Conservation (phyloP, 2,888 invertebrate genomes). For the Tetragonula carbonaria region DNA sequence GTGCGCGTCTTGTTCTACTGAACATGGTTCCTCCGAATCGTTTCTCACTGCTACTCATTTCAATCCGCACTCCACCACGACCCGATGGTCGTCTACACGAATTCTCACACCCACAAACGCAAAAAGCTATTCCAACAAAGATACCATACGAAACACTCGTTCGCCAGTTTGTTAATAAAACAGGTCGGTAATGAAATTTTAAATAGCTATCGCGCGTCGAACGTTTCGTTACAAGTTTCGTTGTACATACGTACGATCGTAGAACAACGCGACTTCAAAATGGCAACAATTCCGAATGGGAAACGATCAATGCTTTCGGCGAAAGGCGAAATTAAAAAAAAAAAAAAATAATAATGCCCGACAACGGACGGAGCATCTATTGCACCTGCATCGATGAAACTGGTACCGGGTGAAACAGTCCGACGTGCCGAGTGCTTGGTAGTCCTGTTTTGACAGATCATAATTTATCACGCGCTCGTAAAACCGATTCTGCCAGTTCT, state of each 20-base stretch:
- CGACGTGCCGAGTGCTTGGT: conserved; percentile 72
- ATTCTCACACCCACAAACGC: background rate
- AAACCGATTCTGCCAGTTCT: conserved; percentile 72
- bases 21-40: background rate
- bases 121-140: background rate
- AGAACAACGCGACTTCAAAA: conserved; percentile 29
- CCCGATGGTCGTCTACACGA: background rate
- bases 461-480: conserved; percentile 78
- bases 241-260: background rate
- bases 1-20: too few species aligned
- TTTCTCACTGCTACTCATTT: background rate
- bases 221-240: conserved; percentile 1
- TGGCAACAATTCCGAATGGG: background rate
- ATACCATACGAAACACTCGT: background rate
- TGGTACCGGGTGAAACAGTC: conserved; percentile 58
- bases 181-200: conserved; percentile 9
- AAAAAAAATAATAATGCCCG: conserved; percentile 2
- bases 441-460: conserved; percentile 78
- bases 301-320: conserved; percentile 10
- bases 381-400: conserved; percentile 59
- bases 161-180: background rate
- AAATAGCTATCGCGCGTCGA: background rate
- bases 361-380: conserved; percentile 22
- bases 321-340: conserved; percentile 44
- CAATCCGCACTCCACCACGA: background rate